These are phyloP conservation scores for Pangasius sanitwongsei DNA, from an alignment of 2,797 vertebrate species.

Conservation along the genomic window DNA sequence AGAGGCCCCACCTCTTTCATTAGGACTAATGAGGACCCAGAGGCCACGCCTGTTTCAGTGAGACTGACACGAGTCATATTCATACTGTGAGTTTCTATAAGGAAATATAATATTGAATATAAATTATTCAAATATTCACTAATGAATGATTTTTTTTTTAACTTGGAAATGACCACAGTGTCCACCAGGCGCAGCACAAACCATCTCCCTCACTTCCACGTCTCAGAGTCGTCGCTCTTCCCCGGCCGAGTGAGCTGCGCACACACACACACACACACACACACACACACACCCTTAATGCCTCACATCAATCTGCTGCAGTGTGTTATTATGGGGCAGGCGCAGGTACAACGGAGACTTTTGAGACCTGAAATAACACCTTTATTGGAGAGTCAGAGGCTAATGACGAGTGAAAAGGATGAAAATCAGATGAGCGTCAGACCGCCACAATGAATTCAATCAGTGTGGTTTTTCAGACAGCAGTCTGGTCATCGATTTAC, in stretches of 20 bases:
- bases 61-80: background rate
- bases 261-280: background rate
- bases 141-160: background rate
- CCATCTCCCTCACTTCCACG: background rate
- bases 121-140: background rate
- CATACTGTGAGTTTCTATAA: background rate
- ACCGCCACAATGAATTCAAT: background rate
- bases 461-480: background rate
- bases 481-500: background rate
- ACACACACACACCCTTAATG: background rate
- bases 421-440: background rate
- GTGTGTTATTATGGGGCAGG: conserved; percentile 25
- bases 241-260: background rate
- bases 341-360: conserved; percentile 35
- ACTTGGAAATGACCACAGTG: background rate
- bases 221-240: background rate
- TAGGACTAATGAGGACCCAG: background rate
- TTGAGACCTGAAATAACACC: conserved; percentile 35
- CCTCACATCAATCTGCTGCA: background rate
- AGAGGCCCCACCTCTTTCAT: no score
- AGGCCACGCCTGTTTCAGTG: background rate
- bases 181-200: background rate
- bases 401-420: conserved; percentile 28
- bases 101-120: background rate
- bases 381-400: conserved; percentile 50